Evolutionary conservation across 2,797 vertebrate species (phyloP).

Genomic region (Novumbra hubbsi): DNA sequence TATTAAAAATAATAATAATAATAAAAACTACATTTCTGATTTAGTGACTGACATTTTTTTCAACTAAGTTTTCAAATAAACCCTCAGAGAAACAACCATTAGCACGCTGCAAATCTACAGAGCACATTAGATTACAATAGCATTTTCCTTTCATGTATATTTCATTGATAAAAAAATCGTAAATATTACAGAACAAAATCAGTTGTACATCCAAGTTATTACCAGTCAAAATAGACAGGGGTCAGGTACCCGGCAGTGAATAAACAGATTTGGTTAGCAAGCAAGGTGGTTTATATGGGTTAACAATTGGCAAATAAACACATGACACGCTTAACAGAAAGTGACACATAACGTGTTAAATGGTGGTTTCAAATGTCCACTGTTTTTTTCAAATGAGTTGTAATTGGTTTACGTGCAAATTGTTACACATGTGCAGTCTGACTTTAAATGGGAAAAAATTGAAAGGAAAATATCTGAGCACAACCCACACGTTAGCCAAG

Average conservation of each 20-base stretch:
- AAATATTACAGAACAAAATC: neutral
- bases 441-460: constrained; percentile 3
- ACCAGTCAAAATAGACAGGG: neutral
- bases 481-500: neutral
- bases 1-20: too few species aligned
- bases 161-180: neutral
- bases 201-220: neutral
- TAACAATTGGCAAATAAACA: neutral
- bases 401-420: constrained; percentile 24
- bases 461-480: constrained; percentile 4
- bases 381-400: constrained; percentile 6
- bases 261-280: constrained; percentile 12
- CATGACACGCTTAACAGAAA: neutral
- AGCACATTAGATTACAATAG: neutral
- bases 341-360: constrained; percentile 11
- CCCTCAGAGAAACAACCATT: neutral
- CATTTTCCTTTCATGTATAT: neutral
- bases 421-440: constrained; percentile 9
- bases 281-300: constrained; percentile 7
- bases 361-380: neutral
- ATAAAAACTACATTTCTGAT: too few species aligned
- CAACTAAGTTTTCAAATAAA: neutral
- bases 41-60: neutral
- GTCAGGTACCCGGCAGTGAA: constrained; percentile 10
- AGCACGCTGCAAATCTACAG: neutral